Conservation (phyloP, 2,888 invertebrate species). For the Rugalucina vietnamica region DNA sequence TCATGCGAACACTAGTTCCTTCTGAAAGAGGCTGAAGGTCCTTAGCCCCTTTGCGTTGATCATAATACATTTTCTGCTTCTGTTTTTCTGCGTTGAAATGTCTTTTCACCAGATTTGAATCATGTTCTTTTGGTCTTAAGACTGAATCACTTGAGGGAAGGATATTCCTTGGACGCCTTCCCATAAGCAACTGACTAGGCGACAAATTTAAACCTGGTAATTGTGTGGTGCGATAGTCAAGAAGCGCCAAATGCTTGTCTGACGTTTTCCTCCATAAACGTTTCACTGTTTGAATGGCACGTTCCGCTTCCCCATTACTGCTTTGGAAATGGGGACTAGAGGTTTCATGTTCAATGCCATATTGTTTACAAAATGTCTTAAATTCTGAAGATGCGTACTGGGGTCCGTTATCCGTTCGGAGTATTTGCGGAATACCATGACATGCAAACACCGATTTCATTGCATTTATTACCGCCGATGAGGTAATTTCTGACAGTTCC, state of each 20-base stretch:
- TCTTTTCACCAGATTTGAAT: slow-evolving; percentile 23
- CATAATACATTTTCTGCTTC: slow-evolving; percentile 51
- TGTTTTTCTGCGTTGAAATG: slow-evolving; percentile 40
- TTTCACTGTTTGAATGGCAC: slow-evolving; percentile 66
- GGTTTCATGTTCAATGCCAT: slow-evolving; percentile 57
- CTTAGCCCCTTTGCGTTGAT: slow-evolving; percentile 37
- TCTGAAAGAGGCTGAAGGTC: slow-evolving; percentile 25
- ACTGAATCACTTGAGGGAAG: slow-evolving; percentile 38
- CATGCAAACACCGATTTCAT: slow-evolving; percentile 42
- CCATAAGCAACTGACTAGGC: slow-evolving; percentile 59
- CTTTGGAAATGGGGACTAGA: slow-evolving; percentile 64
- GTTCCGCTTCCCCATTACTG: slow-evolving; percentile 65
- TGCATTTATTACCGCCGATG: slow-evolving; percentile 26
- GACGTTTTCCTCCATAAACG: slow-evolving; percentile 54
- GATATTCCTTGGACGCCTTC: slow-evolving; percentile 55
- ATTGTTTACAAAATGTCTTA: slow-evolving; percentile 37
- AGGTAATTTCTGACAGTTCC: slow-evolving; percentile 33
- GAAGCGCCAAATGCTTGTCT: slow-evolving; percentile 51
- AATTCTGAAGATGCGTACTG: slow-evolving; percentile 49
- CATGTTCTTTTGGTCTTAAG: slow-evolving; percentile 5
- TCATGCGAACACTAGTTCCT: slow-evolving; percentile 42
- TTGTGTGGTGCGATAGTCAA: slow-evolving; percentile 61
- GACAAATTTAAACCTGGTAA: slow-evolving; percentile 48
- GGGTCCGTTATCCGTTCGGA: slow-evolving; percentile 58
- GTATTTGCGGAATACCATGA: slow-evolving; percentile 50